These are phyloP conservation scores for Urosaurus nigricauda DNA, from an alignment of 2,797 vertebrate species.

Conservation along the genomic window DNA sequence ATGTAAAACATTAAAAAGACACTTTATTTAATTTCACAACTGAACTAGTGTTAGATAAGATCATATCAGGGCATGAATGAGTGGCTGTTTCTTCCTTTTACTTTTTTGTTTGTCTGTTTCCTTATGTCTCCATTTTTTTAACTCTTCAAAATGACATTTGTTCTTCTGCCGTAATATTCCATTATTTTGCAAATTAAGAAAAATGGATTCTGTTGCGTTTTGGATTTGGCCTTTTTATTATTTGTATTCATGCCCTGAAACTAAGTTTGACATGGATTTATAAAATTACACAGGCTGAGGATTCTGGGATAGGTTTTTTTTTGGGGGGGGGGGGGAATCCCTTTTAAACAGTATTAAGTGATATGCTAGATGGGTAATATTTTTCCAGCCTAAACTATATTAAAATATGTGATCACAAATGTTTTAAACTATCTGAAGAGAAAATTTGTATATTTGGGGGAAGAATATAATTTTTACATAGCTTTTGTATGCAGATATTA, in stretches of 20 bases:
- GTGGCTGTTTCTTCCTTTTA: constrained; percentile 62
- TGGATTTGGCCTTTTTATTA: constrained; percentile 56
- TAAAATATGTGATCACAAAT: constrained; percentile 84
- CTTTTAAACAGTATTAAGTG: constrained; percentile 85
- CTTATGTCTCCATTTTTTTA: constrained; percentile 61
- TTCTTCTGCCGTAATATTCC: constrained; percentile 58
- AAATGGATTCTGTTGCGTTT: constrained; percentile 45
- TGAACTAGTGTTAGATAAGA: constrained; percentile 65
- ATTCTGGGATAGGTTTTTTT: constrained; percentile 69
- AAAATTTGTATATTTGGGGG: constrained; percentile 86
- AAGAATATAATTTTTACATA: constrained; percentile 86
- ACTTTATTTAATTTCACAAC: constrained; percentile 76
- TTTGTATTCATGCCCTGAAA: constrained; percentile 77
- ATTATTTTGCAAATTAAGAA: constrained; percentile 57
- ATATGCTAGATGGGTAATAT: constrained; percentile 84
- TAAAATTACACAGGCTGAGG: constrained; percentile 61
- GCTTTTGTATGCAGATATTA: constrained; percentile 88
- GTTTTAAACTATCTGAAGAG: constrained; percentile 84
- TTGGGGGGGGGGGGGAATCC: constrained; percentile 30
- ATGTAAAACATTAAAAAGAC: constrained; percentile 75
- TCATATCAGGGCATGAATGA: constrained; percentile 73
- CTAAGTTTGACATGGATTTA: constrained; percentile 66
- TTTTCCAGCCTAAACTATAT: constrained; percentile 85
- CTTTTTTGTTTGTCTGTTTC: constrained; percentile 64
- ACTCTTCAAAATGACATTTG: constrained; percentile 70